Percentiles rank a stretch among this genome's conserved stretches.
Conservation (phyloP, 2,888 invertebrate species). For the Apodemia zela region DNA sequence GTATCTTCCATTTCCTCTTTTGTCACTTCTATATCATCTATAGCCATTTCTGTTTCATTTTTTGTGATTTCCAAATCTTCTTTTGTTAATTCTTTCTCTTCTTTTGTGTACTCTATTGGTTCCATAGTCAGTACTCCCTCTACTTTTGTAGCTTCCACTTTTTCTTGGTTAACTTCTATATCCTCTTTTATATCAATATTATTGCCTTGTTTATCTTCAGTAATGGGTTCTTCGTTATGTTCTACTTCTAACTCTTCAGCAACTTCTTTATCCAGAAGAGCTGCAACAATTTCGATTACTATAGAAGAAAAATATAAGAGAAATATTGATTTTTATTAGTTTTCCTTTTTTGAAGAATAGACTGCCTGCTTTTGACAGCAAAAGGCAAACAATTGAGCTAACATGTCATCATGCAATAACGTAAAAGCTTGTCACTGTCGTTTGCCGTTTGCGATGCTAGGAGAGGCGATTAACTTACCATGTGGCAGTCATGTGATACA, state of each 20-base stretch:
- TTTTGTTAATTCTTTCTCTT: conserved; percentile 27
- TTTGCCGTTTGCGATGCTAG: too few species aligned
- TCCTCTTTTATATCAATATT: conserved; percentile 29
- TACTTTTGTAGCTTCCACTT: conserved; percentile 24
- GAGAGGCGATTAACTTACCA: too few species aligned
- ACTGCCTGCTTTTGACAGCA: too few species aligned
- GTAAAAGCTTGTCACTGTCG: too few species aligned
- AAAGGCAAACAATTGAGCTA: too few species aligned
- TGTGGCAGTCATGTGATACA: too few species aligned
- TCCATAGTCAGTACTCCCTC: conserved; percentile 13
- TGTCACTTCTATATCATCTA: conserved; percentile 30
- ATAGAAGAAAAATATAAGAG: not conserved
- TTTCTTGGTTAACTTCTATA: conserved; percentile 30
- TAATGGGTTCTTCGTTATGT: conserved; percentile 26
- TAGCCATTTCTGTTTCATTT: conserved; percentile 29
- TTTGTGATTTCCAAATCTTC: conserved; percentile 29
- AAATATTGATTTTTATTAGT: too few species aligned
- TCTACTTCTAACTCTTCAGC: conserved; percentile 32
- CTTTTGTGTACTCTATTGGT: not conserved
- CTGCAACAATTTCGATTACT: conserved; percentile 41
- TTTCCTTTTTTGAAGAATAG: too few species aligned
- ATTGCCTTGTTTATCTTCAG: conserved; percentile 26
- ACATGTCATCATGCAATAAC: too few species aligned
- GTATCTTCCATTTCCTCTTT: conserved; percentile 31
- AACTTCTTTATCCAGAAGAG: conserved; percentile 48